These are phyloP conservation scores for Campylomormyrus tamandua DNA, from an alignment of 2,113 vertebrate species.

Conservation along the genomic window DNA sequence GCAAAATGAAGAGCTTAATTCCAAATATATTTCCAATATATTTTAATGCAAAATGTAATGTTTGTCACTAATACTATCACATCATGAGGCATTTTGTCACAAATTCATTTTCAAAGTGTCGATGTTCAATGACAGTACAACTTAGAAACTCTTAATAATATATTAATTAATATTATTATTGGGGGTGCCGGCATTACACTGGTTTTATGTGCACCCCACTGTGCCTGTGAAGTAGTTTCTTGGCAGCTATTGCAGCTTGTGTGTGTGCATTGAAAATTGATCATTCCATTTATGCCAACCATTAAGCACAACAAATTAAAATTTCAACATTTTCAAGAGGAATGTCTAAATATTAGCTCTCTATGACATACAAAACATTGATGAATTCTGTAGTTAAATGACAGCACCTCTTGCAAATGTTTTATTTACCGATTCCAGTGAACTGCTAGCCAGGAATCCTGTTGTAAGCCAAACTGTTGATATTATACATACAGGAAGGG, in stretches of 20 bases:
- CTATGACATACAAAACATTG: background rate
- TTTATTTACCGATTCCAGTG: background rate
- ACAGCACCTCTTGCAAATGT: background rate
- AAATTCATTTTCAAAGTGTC: too few species aligned
- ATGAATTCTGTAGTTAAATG: background rate
- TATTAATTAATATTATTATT: too few species aligned
- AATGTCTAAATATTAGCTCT: background rate
- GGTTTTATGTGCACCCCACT: background rate
- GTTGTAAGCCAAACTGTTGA: background rate
- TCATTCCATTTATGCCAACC: background rate
- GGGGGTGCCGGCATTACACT: background rate
- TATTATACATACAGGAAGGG: background rate
- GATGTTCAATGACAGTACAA: too few species aligned
- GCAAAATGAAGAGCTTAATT: too few species aligned
- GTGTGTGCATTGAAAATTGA: background rate
- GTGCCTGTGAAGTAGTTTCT: background rate
- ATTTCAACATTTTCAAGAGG: background rate
- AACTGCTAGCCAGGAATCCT: background rate
- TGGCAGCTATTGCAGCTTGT: background rate
- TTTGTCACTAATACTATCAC: too few species aligned
- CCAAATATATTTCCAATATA: too few species aligned
- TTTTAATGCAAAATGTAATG: too few species aligned
- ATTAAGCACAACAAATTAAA: background rate
- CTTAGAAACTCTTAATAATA: too few species aligned
- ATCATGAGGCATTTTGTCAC: too few species aligned